Conservation (phyloP, 2,888 invertebrate species). For the Psylliodes chrysocephalus region DNA sequence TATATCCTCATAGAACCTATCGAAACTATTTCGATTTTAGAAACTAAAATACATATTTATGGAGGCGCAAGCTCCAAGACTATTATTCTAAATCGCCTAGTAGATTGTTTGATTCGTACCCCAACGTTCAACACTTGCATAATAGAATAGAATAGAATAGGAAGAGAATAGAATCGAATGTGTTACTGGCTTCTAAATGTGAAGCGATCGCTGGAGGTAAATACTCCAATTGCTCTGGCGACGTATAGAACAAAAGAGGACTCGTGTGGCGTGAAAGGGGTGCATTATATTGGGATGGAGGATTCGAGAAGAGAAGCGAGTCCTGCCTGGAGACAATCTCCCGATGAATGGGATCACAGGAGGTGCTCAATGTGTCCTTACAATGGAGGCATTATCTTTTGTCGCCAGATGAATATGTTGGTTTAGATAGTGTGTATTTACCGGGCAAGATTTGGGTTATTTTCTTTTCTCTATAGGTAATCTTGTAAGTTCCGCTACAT, state of each 20-base stretch:
- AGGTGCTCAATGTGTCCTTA: conserved; percentile 63
- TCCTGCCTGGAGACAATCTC: conserved; percentile 59
- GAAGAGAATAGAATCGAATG: conserved; percentile 38
- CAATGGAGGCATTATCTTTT: conserved; percentile 66
- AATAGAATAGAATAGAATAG: conserved; percentile 28
- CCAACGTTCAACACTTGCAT: conserved; percentile 27
- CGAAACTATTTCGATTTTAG: too few species aligned
- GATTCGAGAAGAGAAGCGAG: conserved; percentile 44
- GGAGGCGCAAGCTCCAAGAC: conserved; percentile 3
- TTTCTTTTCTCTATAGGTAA: conserved; percentile 33
- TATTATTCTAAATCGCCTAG: conserved; percentile 19
- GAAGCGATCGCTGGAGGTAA: conserved; percentile 53
- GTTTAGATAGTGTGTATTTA: conserved; percentile 55
- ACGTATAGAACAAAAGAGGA: conserved; percentile 60
- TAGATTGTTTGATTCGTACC: conserved; percentile 36
- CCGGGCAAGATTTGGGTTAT: conserved; percentile 38
- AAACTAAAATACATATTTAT: too few species aligned
- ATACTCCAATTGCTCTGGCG: conserved; percentile 59
- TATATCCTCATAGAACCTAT: too few species aligned
- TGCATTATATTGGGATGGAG: conserved; percentile 55
- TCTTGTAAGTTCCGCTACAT: conserved; percentile 28
- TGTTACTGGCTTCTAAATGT: conserved; percentile 44
- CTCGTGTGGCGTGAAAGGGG: conserved; percentile 62
- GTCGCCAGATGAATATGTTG: conserved; percentile 65
- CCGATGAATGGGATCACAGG: conserved; percentile 64